Evolutionary conservation across 2,113 vertebrate species (phyloP), one percentile per base, ranked within the genome.

Genomic region (Archocentrus centrarchus): DNA sequence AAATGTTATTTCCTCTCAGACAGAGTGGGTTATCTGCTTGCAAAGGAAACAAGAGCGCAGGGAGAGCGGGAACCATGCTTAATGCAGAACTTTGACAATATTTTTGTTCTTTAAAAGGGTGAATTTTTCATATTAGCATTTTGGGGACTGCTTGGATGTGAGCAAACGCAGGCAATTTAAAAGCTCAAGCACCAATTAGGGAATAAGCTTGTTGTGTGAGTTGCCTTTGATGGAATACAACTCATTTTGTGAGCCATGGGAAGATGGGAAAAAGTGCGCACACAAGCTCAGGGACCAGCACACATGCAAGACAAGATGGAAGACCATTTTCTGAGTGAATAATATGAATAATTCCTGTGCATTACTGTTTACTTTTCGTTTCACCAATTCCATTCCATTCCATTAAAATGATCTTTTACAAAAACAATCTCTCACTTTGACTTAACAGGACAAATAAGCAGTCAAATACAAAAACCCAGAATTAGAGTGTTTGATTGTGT

Each of bases 131-230:
- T 39, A 78, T 85, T 35, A 80, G 53, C 58, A 83, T 83, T 89
- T 80, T 44, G 80, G 57, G 77, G 66, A 63, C 50, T 80, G 89
- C 59, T 82, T 44, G 82, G 68, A 57, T 50, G 80, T 68, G 70
- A 82, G 66, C 64, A 78, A 77, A 82, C 20, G 57, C 53, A 84
- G 81, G 75, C 84, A 86, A 86, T 94, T 92, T 91, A 61, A 90
- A 87, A 93, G 85, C 89, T 87, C 82, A 91, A 90, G 82, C 88
- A 87, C 81, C 90, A 93, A 88, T 92, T 93, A 89, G 88, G 92
- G 87, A 92, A 91, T 81, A 81, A 35, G 62, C 80, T 89, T 83
- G 84, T 87, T 84, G 77, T 87, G 84, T 55, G n/a, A 73, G 86
- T 75, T 76, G 53, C 78, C 41, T 89, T 79, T 92, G 89, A 95